These are phyloP conservation scores for Poecile atricapillus DNA, from an alignment of 2,113 vertebrate genomes.

Conservation along the genomic window DNA sequence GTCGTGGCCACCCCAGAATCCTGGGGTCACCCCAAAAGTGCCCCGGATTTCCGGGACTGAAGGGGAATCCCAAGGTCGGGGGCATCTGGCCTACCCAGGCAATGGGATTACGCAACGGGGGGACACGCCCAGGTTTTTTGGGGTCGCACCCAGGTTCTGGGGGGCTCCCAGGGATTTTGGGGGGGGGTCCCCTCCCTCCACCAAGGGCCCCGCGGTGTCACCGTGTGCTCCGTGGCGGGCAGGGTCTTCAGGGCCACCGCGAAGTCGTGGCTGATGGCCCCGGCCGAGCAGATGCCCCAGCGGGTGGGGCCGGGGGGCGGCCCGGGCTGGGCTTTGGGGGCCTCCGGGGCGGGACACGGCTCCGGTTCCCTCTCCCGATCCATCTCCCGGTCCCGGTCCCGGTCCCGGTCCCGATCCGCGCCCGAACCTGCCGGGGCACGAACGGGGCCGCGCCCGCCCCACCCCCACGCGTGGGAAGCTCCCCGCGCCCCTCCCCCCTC, in stretches of 20 bases:
- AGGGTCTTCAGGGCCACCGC: neutral
- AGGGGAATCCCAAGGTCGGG: accelerated
- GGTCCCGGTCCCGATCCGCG: neutral
- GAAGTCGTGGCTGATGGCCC: neutral
- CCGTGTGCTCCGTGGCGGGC: neutral
- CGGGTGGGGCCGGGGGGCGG: neutral
- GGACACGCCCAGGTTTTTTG: too few relatives aligned
- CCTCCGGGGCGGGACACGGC: neutral
- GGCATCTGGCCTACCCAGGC: neutral
- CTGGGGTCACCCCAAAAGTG: neutral
- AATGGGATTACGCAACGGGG: neutral
- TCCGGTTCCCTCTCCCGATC: neutral
- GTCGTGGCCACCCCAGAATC: neutral
- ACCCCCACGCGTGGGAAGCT: too few relatives aligned
- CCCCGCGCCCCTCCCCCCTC: too few relatives aligned
- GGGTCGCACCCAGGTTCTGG: neutral
- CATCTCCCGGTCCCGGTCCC: too few relatives aligned
- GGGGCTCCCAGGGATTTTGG: too few relatives aligned
- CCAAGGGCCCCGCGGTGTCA: neutral
- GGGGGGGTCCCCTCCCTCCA: too few relatives aligned
- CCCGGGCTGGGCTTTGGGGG: too few relatives aligned
- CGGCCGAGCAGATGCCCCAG: neutral
- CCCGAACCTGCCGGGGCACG: too few relatives aligned
- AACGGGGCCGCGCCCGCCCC: too few relatives aligned
- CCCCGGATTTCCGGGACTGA: too few relatives aligned